Base-by-base conservation (phyloP, 1,140 invertebrate genomes). In the Metopolophium dirhodum region DNA sequence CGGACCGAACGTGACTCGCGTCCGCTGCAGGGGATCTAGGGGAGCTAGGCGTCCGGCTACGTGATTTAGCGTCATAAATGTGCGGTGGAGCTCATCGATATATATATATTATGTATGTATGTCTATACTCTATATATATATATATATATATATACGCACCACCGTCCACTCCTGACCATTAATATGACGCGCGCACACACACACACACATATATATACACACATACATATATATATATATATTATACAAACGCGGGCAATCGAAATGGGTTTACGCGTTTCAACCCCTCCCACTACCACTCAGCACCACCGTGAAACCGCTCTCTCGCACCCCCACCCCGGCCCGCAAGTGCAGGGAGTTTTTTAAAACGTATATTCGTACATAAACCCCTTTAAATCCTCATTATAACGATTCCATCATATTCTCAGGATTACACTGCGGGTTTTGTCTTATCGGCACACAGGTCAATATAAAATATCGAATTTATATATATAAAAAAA, bases 51-150 rank as follows among this genome's bases (percentile, higher is more conserved):
- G 90, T 51, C 90, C 90, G 45, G 90, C 90, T 82, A 91, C 90
- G 90, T 82, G 90, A 91, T 91, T 91, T 91, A 91, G 30, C 90
- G 89, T 77, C 89, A 90, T 90, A 68, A 90, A 90, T 68, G 57
- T 35, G 85, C 26, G 45, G 88, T 45, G 45, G 35, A 45, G 41
- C 77, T 68, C 89, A 77, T 90, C 89, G 68, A 90, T 90, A 61
- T 77, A 77, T 77, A 68, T 68, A 68, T 68, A 68, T 30, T 68
- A 30, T 61, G 4, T 68, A 68, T 68, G 11, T 68, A 18, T n/a
- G 26, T 68, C 11, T 61, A n/a, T 68, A n/a, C n/a, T n/a, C n/a
- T n/a, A 68, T 68, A n/a, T 57, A 61, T 61, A 7, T 57, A 61
- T 61, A 11, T 61, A 11, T 30, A 26, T 57, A 26, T 57, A 30